These are phyloP conservation scores for Ennomos fuscantarius DNA, from an alignment of 2,888 invertebrate species.

Conservation along the genomic window DNA sequence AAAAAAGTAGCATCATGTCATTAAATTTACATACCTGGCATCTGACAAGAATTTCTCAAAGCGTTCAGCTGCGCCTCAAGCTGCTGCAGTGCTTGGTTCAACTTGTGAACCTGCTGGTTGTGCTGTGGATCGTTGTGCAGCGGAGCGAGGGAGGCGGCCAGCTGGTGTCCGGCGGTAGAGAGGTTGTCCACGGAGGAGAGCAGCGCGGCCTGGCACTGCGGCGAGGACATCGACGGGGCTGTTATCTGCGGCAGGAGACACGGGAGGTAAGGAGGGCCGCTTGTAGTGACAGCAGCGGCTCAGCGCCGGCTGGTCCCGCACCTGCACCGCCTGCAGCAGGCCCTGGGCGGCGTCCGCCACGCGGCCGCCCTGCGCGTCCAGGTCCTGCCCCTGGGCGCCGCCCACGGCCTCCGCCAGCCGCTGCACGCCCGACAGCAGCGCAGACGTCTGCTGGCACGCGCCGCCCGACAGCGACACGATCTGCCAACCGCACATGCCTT, in stretches of 20 bases:
- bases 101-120: slow-evolving; percentile 18
- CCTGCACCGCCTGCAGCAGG: slow-evolving; percentile 55
- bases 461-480: slow-evolving; percentile 47
- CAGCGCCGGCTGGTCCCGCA: slow-evolving; percentile 18
- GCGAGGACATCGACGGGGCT: slow-evolving; percentile 44
- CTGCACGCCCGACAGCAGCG: slow-evolving; percentile 48
- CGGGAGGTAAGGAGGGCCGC: too few species aligned
- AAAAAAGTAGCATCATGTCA: too few species aligned
- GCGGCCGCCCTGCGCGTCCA: slow-evolving; percentile 44
- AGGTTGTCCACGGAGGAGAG: slow-evolving; percentile 45
- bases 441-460: slow-evolving; percentile 48
- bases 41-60: slow-evolving; percentile 25
- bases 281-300: too few species aligned
- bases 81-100: slow-evolving; percentile 34
- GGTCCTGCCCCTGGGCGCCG: slow-evolving; percentile 36
- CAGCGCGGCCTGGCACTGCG: slow-evolving; percentile 45
- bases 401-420: slow-evolving; percentile 43
- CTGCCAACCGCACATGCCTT: slow-evolving; percentile 33
- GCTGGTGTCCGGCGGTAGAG: slow-evolving; percentile 31
- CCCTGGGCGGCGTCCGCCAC: slow-evolving; percentile 53
- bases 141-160: slow-evolving; percentile 32
- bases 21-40: slow-evolving; percentile 7
- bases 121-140: slow-evolving; percentile 28
- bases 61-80: slow-evolving; percentile 38
- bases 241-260: slow-evolving; percentile 43